These are phyloP conservation scores for Eupithecia dodoneata DNA, from an alignment of 2,888 invertebrate genomes.

Conservation along the genomic window DNA sequence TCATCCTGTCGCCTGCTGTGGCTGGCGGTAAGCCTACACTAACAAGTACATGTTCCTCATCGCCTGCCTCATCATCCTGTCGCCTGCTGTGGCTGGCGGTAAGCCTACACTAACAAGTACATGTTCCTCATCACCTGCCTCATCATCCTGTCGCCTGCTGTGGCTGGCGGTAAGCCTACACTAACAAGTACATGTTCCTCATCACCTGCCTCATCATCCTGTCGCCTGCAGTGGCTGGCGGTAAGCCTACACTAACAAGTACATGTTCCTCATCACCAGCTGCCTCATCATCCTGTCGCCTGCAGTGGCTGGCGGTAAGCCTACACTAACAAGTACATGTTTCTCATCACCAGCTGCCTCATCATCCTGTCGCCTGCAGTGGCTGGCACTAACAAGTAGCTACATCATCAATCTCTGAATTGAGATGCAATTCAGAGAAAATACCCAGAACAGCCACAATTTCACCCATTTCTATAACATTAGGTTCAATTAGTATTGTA, in stretches of 20 bases:
- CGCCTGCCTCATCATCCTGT: too few species aligned
- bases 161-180: slow-evolving; percentile 61
- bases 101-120: slow-evolving; percentile 54
- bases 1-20: too few species aligned
- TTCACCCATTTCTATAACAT: background rate
- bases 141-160: slow-evolving; percentile 70
- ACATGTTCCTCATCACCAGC: slow-evolving; percentile 78
- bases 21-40: slow-evolving; percentile 21
- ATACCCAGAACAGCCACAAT: background rate
- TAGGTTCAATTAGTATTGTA: background rate
- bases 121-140: slow-evolving; percentile 78
- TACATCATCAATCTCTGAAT: too few species aligned
- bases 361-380: too few species aligned
- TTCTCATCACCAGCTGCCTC: too few species aligned
- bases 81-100: too few species aligned
- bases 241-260: slow-evolving; percentile 58
- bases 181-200: slow-evolving; percentile 70
- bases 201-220: slow-evolving; percentile 75
- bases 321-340: too few species aligned
- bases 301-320: slow-evolving; percentile 67
- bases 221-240: slow-evolving; percentile 70
- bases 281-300: slow-evolving; percentile 73
- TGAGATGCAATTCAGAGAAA: too few species aligned
- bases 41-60: too few species aligned
- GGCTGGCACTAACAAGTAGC: too few species aligned